Percentiles rank a stretch among this genome's conserved stretches.
Evolutionary conservation across 1,140 invertebrate genomes (phyloP).

Genomic region (Acromyrmex heyeri): DNA sequence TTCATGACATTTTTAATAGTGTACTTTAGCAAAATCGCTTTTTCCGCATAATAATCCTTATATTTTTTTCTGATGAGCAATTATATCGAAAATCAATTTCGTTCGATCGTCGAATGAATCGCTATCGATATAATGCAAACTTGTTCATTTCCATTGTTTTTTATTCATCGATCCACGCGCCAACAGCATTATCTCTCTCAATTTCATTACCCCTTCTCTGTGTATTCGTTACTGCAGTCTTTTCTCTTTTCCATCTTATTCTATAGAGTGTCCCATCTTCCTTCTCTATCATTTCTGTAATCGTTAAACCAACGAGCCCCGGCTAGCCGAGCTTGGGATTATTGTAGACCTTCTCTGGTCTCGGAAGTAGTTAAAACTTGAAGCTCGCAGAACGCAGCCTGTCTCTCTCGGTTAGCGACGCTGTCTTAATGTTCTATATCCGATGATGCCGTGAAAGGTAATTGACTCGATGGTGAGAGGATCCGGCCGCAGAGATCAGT

Average conservation of each 20-base stretch:
- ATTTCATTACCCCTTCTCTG: constrained; percentile 42
- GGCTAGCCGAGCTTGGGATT: constrained; percentile 57
- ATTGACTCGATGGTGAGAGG: constrained; percentile 66
- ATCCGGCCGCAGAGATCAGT: constrained; percentile 12
- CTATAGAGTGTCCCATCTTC: neutral
- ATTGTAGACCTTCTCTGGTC: constrained; percentile 72
- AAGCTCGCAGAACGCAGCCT: constrained; percentile 39
- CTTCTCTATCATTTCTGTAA: constrained; percentile 38
- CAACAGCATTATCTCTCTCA: constrained; percentile 26
- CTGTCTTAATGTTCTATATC: constrained; percentile 77
- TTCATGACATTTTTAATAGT: too few relatives aligned
- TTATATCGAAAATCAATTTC: constrained; percentile 10
- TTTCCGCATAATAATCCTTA: neutral
- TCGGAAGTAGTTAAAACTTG: constrained; percentile 79
- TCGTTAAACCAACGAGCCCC: constrained; percentile 62
- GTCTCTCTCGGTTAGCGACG: constrained; percentile 63
- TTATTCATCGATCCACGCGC: constrained; percentile 32
- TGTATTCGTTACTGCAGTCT: constrained; percentile 16
- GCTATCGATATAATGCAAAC: constrained; percentile 19
- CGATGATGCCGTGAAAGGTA: constrained; percentile 67
- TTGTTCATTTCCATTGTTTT: constrained; percentile 49
- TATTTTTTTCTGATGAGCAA: neutral
- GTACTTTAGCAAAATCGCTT: too few relatives aligned
- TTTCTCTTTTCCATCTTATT: constrained; percentile 25
- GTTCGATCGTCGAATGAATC: neutral